These are phyloP conservation scores for Hippopotamus amphibius DNA, from an alignment of 2,113 vertebrate species.

Conservation along the genomic window DNA sequence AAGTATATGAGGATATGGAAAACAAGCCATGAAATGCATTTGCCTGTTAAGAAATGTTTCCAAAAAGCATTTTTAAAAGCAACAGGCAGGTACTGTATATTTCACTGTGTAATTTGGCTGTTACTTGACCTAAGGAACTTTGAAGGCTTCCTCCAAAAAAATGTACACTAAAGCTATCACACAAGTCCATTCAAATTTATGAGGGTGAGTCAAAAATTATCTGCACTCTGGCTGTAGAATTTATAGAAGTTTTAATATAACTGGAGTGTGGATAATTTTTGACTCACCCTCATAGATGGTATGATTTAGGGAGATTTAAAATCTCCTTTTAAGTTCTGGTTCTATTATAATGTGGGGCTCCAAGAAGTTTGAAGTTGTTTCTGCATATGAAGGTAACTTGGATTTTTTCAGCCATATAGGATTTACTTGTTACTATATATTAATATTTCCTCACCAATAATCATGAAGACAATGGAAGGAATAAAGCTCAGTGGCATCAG, in stretches of 20 bases:
- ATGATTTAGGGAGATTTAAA: neutral
- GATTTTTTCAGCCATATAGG: neutral
- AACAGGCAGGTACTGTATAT: neutral
- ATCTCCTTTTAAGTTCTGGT: neutral
- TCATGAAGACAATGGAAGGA: neutral
- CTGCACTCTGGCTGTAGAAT: too few species aligned
- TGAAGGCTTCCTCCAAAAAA: constrained; percentile 31
- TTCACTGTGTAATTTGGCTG: neutral
- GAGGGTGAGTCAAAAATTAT: too few species aligned
- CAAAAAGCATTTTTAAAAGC: neutral
- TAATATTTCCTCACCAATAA: neutral
- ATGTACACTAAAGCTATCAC: neutral
- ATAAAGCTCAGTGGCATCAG: neutral
- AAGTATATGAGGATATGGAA: neutral
- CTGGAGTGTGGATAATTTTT: too few species aligned
- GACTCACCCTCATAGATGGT: neutral
- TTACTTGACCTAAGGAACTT: neutral
- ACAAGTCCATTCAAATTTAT: neutral
- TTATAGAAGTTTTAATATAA: too few species aligned
- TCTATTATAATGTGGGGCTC: neutral
- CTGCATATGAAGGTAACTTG: neutral
- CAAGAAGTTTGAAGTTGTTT: neutral
- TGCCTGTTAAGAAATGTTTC: neutral
- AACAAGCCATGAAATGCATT: neutral
- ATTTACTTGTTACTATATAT: neutral